Evolutionary conservation across 2,797 vertebrate species (phyloP).

Genomic region (Galaxias olidus): DNA sequence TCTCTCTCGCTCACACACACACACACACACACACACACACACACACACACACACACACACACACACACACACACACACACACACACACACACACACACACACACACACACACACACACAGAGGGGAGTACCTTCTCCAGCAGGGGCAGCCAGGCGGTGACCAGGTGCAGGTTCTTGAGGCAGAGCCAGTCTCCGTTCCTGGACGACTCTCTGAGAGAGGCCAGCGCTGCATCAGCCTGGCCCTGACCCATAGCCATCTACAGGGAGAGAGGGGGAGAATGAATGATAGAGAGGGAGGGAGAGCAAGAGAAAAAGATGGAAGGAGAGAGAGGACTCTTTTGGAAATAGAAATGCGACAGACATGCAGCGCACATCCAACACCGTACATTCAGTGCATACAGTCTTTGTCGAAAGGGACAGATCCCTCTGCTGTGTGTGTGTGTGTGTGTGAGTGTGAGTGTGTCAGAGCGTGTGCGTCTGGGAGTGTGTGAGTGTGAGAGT

Average conservation of each 20-base stretch:
- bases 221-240: constrained; percentile 93
- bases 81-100: not conserved
- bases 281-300: constrained; percentile 7
- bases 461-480: not conserved
- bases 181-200: constrained; percentile 90
- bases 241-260: constrained; percentile 98
- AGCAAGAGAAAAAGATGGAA: not conserved
- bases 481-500: not conserved
- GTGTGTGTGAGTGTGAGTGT: not conserved
- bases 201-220: constrained; percentile 89
- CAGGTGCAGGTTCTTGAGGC: constrained; percentile 96
- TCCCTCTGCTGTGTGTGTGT: not conserved
- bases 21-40: not conserved
- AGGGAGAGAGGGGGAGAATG: constrained; percentile 41
- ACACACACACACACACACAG: constrained; percentile 1
- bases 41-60: not conserved
- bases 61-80: not conserved
- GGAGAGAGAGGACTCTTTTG: constrained; percentile 16
- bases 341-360: not conserved
- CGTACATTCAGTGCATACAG: too few relatives aligned
- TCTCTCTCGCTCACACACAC: too few relatives aligned
- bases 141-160: constrained; percentile 92
- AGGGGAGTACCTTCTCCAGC: constrained; percentile 86
- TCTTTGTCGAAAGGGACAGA: not conserved
- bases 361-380: too few relatives aligned